A percentile compares a stretch with the other conserved stretches of the same genome.
Evolutionary conservation across 2,888 invertebrate species (phyloP).

Genomic region (Gastracanthus pulcherrimus): DNA sequence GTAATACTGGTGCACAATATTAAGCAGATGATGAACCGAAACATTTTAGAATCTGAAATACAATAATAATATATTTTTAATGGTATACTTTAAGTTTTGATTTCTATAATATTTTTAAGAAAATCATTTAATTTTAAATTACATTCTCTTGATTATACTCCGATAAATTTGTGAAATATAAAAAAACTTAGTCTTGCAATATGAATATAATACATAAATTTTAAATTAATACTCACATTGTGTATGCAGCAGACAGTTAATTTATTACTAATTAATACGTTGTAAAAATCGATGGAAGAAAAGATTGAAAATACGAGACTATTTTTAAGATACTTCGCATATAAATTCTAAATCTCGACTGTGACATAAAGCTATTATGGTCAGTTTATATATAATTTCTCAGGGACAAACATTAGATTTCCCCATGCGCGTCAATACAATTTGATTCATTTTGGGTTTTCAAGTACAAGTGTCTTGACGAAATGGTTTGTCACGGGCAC

Average conservation of each 20-base stretch:
- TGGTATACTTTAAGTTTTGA: neutral
- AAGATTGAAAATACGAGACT: neutral
- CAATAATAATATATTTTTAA: neutral
- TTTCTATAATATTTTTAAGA: neutral
- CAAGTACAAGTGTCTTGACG: neutral
- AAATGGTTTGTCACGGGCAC: neutral
- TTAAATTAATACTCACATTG: too few relatives aligned
- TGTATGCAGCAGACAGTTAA: neutral
- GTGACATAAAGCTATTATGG: constrained; percentile 12
- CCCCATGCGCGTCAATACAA: neutral
- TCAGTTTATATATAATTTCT: constrained; percentile 24
- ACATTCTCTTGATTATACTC: too few relatives aligned
- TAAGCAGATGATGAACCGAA: neutral
- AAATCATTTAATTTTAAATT: neutral
- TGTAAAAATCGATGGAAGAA: neutral
- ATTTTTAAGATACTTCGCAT: neutral
- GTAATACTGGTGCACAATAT: neutral
- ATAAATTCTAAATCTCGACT: neutral
- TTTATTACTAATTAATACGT: neutral
- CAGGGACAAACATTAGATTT: constrained; percentile 40
- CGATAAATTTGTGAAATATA: too few relatives aligned
- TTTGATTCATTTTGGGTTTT: constrained; percentile 17
- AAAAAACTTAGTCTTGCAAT: too few relatives aligned
- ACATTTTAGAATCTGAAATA: neutral
- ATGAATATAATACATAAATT: too few relatives aligned